Percentiles rank a stretch among this genome's conserved stretches.
These are phyloP conservation scores for Pseudonaja textilis DNA, from an alignment of 2,113 vertebrate genomes.

Conservation along the genomic window DNA sequence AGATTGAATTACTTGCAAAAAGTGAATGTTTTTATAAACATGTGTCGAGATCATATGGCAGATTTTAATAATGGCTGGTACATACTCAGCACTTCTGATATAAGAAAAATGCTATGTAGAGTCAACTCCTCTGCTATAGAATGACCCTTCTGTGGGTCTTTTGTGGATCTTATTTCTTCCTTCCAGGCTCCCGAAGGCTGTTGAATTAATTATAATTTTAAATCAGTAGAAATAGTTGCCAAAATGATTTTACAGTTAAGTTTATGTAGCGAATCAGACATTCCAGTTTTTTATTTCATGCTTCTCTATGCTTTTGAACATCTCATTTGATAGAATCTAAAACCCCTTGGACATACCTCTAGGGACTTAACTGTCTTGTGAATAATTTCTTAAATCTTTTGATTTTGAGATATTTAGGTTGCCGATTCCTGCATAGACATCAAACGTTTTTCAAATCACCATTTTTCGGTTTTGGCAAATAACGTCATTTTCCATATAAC, in stretches of 20 bases:
- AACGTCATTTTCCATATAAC: not conserved
- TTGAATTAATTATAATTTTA: not conserved
- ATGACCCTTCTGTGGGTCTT: not conserved
- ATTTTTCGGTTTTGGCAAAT: not conserved
- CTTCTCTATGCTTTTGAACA: not conserved
- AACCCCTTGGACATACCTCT: not conserved
- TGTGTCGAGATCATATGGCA: not conserved
- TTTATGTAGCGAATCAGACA: not conserved
- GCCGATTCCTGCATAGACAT: not conserved
- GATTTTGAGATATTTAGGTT: not conserved
- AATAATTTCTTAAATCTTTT: not conserved
- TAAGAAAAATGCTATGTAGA: not conserved
- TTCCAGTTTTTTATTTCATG: not conserved
- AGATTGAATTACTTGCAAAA: not conserved
- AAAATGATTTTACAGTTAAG: not conserved
- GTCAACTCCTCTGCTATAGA: not conserved
- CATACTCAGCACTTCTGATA: not conserved
- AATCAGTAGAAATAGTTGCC: not conserved
- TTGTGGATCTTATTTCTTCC: not conserved
- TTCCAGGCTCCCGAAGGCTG: not conserved
- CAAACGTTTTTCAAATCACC: not conserved
- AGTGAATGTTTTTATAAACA: not conserved
- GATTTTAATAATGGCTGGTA: not conserved
- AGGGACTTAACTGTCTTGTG: not conserved
- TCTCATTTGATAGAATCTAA: not conserved